These are phyloP conservation scores for Peromyscus polionotus DNA, from an alignment of 2,113 vertebrate genomes.

Conservation along the genomic window DNA sequence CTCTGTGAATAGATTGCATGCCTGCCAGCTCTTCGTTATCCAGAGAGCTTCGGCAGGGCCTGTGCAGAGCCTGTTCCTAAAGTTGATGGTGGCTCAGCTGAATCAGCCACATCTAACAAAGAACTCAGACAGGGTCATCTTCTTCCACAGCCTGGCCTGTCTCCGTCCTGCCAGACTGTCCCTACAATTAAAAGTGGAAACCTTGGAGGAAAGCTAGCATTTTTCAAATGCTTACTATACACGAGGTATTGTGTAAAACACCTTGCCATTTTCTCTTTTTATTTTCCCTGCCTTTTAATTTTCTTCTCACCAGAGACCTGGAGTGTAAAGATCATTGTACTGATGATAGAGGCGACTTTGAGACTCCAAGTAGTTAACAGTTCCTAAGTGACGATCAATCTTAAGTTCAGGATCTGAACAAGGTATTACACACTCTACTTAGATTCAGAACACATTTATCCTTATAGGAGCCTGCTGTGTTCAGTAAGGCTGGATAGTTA, in stretches of 20 bases:
- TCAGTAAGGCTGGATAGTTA: background rate
- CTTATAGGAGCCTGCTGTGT: background rate
- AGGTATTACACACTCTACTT: background rate
- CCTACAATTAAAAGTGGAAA: background rate
- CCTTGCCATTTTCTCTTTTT: background rate
- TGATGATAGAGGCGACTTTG: background rate
- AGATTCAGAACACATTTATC: slow-evolving; percentile 7
- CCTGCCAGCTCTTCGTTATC: background rate
- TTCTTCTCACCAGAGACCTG: background rate
- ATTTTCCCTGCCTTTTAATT: background rate
- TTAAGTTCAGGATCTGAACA: background rate
- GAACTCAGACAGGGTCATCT: background rate
- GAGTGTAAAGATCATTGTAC: background rate
- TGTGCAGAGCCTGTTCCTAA: background rate
- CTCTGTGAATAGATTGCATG: slow-evolving; percentile 3
- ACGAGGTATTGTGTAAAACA: background rate
- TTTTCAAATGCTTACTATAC: background rate
- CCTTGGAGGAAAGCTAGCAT: background rate
- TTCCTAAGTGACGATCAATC: background rate
- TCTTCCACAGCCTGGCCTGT: background rate
- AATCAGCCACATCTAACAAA: background rate
- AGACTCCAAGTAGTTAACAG: background rate
- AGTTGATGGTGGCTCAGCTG: background rate
- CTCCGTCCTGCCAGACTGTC: background rate
- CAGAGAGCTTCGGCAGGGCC: background rate